phyloP scores from a whole-genome alignment of 2,113 vertebrate species.

The Paralichthys olivaceus region DNA sequence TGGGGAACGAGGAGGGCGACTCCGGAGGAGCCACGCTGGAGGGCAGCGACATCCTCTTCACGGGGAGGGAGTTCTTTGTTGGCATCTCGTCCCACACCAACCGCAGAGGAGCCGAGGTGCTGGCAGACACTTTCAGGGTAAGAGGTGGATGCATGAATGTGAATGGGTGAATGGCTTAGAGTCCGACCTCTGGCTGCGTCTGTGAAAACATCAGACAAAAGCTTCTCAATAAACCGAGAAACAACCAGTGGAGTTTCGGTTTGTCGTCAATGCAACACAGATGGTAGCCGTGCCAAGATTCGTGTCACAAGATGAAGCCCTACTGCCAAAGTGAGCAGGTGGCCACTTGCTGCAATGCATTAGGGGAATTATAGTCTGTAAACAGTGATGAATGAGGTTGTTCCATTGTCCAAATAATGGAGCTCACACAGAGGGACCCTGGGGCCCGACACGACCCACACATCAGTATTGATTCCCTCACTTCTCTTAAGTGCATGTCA shows the following conservation, averaged over 20 bases:
- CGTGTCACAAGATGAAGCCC: neutral
- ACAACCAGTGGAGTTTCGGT: neutral
- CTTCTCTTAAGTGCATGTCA: constrained; percentile 52
- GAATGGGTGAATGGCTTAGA: neutral
- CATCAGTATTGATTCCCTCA: constrained; percentile 55
- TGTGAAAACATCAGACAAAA: neutral
- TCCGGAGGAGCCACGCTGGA: constrained; percentile 87
- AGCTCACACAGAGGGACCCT: constrained; percentile 13
- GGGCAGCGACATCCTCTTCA: constrained; percentile 92
- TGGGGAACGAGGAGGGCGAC: constrained; percentile 78
- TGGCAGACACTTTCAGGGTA: constrained; percentile 91
- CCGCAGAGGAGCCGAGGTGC: constrained; percentile 88
- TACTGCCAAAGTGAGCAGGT: constrained; percentile 63
- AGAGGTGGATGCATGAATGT: neutral
- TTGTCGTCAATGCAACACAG: constrained; percentile 18
- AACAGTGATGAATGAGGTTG: constrained; percentile 52
- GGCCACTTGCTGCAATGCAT: constrained; percentile 51
- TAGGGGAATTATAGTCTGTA: constrained; percentile 51
- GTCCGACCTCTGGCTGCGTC: neutral
- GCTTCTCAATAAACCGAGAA: constrained; percentile 8
- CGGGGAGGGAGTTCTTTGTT: constrained; percentile 92
- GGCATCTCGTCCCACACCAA: constrained; percentile 93
- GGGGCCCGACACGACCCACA: neutral
- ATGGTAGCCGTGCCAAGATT: neutral
- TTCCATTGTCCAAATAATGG: constrained; percentile 27